phyloP scores from a whole-genome alignment of 2,888 invertebrate species.

The Acheta domesticus region DNA sequence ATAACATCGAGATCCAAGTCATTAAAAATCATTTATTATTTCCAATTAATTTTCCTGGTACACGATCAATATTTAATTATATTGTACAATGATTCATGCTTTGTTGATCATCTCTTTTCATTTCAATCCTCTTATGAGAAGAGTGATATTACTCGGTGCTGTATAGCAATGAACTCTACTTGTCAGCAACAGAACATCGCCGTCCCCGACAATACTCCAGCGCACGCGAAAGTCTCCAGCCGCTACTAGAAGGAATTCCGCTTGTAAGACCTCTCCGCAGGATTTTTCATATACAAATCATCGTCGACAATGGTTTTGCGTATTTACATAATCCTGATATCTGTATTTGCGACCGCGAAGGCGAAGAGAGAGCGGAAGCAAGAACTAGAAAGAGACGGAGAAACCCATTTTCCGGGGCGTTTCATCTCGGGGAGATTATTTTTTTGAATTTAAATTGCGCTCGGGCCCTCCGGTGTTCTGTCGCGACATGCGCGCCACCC shows the following conservation, averaged over 20 bases:
- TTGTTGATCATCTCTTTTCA: too few relatives aligned
- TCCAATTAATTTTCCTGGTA: too few relatives aligned
- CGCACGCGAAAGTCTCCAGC: too few relatives aligned
- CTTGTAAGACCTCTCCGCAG: neutral
- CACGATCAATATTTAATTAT: too few relatives aligned
- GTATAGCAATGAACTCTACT: too few relatives aligned
- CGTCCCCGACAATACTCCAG: too few relatives aligned
- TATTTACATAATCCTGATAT: constrained; percentile 1
- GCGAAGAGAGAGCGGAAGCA: neutral
- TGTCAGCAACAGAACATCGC: too few relatives aligned
- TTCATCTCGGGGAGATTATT: constrained; percentile 9
- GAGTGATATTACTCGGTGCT: too few relatives aligned
- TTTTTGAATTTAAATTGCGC: neutral
- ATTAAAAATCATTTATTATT: too few relatives aligned
- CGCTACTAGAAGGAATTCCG: neutral
- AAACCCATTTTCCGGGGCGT: constrained; percentile 18
- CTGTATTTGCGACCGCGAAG: neutral
- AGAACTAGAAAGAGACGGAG: neutral
- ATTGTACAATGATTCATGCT: too few relatives aligned
- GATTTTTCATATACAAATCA: constrained; percentile 18
- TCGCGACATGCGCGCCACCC: neutral
- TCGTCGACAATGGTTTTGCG: constrained; percentile 18
- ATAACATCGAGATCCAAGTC: too few relatives aligned
- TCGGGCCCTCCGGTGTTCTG: neutral
- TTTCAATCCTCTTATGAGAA: too few relatives aligned